These are phyloP conservation scores for Xerus rutilus DNA, from an alignment of 2,797 vertebrate genomes.

Conservation along the genomic window DNA sequence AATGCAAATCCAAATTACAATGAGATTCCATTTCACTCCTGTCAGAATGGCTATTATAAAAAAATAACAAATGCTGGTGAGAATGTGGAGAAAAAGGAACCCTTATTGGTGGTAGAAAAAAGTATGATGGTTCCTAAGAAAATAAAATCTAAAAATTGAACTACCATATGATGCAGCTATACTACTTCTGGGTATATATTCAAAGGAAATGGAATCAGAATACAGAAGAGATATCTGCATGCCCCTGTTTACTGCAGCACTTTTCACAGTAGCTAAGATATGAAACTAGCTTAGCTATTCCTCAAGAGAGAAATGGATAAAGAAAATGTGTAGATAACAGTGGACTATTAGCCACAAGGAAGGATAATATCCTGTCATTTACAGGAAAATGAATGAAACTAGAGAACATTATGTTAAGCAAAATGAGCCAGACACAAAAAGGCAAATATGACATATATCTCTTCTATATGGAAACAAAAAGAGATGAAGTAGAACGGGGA, in stretches of 20 bases:
- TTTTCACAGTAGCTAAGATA: neutral
- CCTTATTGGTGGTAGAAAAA: neutral
- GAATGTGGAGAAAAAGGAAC: neutral
- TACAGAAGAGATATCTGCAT: neutral
- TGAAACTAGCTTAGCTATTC: neutral
- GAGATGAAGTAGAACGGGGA: no score
- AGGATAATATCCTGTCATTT: neutral
- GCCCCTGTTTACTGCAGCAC: neutral
- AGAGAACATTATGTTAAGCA: neutral
- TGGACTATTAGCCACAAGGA: neutral
- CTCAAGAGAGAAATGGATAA: neutral
- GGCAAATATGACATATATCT: neutral
- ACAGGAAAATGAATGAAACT: neutral
- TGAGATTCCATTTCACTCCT: neutral
- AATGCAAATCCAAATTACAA: neutral
- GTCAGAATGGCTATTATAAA: neutral
- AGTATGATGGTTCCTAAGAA: neutral
- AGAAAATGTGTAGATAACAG: neutral
- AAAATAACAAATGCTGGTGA: neutral
- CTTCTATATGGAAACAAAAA: neutral
- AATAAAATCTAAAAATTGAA: neutral
- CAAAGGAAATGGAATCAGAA: neutral
- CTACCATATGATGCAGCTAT: neutral
- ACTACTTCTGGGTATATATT: neutral
- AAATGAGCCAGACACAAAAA: neutral